Conservation (phyloP, 2,888 invertebrate species). For the Drosophila monieri region DNA sequence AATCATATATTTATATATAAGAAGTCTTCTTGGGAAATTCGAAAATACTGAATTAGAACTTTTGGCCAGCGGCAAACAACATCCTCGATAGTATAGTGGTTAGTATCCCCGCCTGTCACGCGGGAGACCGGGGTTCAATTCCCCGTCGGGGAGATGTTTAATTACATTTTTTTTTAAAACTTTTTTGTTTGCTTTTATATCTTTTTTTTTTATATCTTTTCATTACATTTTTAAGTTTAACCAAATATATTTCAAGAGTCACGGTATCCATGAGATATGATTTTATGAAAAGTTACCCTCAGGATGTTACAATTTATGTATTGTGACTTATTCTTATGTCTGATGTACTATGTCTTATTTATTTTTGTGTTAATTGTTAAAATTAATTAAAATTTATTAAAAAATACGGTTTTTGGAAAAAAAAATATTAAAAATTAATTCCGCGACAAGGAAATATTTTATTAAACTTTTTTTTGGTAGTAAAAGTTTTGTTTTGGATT, state of each 20-base stretch:
- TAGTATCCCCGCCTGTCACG: slow-evolving; percentile 17
- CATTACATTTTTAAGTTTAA: background rate
- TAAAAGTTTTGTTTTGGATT: no score
- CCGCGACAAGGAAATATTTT: no score
- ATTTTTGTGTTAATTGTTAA: no score
- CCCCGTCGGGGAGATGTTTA: slow-evolving; percentile 11
- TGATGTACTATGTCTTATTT: no score
- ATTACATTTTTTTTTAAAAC: background rate
- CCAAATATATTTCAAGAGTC: background rate
- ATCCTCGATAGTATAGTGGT: slow-evolving; percentile 22
- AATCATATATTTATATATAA: background rate
- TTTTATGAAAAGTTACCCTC: no score
- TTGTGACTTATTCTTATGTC: no score
- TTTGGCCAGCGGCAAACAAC: background rate
- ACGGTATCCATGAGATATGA: no score
- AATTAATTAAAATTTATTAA: no score
- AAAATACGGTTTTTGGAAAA: no score
- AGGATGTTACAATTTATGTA: no score
- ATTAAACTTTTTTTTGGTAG: no score
- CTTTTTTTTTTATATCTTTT: background rate
- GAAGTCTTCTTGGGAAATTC: background rate
- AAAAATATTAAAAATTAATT: no score
- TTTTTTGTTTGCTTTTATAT: background rate
- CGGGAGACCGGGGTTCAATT: slow-evolving; percentile 23
- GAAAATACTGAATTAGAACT: background rate